A percentile compares a stretch with the other conserved stretches of the same genome.
Conservation (phyloP, 2,113 vertebrate genomes). For the Gobius niger region DNA sequence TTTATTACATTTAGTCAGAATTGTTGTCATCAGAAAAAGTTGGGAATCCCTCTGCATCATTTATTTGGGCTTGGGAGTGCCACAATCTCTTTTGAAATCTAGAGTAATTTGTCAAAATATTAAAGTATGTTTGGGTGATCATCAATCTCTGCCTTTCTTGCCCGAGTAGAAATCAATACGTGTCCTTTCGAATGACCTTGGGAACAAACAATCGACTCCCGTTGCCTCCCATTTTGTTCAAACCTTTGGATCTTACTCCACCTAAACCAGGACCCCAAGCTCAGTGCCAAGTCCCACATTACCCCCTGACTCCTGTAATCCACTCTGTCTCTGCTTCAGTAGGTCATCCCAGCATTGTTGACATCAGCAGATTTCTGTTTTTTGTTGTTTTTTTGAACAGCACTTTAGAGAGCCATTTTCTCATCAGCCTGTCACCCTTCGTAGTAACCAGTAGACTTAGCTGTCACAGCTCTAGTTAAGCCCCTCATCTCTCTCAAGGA, state of each 20-base stretch:
- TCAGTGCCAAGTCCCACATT: constrained; percentile 66
- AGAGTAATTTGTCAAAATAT: no score
- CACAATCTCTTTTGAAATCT: no score
- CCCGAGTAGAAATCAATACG: constrained; percentile 9
- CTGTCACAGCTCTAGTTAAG: constrained; percentile 45
- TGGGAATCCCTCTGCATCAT: no score
- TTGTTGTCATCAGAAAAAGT: no score
- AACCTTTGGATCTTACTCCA: constrained; percentile 27
- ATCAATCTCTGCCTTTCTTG: constrained; percentile 46
- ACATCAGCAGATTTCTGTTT: constrained; percentile 37
- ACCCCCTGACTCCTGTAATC: constrained; percentile 72
- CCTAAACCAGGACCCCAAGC: constrained; percentile 56
- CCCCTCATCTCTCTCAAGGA: constrained; percentile 46
- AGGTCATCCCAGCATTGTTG: constrained; percentile 65
- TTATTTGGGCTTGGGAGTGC: no score
- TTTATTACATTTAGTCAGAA: no score
- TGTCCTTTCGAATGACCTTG: no score
- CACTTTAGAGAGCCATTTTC: constrained; percentile 55
- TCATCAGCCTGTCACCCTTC: constrained; percentile 56
- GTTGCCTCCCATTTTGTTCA: no score
- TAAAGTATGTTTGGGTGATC: no score
- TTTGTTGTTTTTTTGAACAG: constrained; percentile 22
- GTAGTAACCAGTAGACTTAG: constrained; percentile 46
- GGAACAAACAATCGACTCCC: no score
- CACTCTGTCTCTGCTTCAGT: constrained; percentile 66